A percentile compares a stretch with the other conserved stretches of the same genome.
phyloP scores from a whole-genome alignment of 2,113 vertebrate genomes.

The Osmerus mordax region DNA sequence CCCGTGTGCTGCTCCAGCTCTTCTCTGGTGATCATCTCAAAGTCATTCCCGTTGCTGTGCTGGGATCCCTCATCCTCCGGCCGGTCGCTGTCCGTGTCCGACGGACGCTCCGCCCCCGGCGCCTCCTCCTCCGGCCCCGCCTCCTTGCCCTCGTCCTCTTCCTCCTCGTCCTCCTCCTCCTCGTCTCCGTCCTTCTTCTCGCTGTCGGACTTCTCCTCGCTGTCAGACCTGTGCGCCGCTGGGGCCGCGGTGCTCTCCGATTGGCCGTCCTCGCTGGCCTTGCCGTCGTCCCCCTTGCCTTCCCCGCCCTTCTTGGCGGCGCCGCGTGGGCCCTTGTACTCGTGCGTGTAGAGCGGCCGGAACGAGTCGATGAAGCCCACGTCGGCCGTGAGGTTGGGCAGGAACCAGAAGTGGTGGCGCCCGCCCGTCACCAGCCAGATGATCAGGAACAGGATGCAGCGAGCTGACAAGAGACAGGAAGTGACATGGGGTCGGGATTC shows the following conservation, averaged over 20 bases:
- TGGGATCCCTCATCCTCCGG: constrained; percentile 94
- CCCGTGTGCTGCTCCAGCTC: constrained; percentile 98
- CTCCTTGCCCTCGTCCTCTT: constrained; percentile 47
- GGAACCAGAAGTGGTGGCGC: constrained; percentile 99
- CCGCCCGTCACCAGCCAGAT: constrained; percentile 98
- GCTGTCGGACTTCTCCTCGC: constrained; percentile 90
- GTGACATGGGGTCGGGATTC: background rate
- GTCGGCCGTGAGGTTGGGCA: constrained; percentile 95
- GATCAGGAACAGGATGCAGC: constrained; percentile 96
- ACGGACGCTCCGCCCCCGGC: constrained; percentile 77
- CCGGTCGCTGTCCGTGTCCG: constrained; percentile 96
- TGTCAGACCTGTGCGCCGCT: constrained; percentile 88
- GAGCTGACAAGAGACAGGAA: constrained; percentile 73
- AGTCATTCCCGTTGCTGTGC: constrained; percentile 99
- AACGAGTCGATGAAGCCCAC: constrained; percentile 99
- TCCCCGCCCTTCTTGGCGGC: constrained; percentile 84
- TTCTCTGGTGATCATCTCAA: constrained; percentile 99
- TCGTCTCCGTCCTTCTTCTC: constrained; percentile 91
- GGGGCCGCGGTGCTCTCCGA: constrained; percentile 37
- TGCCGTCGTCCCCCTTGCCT: constrained; percentile 60
- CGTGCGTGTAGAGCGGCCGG: constrained; percentile 96
- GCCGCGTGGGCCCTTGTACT: constrained; percentile 92
- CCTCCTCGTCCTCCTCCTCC: constrained; percentile 76
- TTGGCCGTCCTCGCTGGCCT: constrained; percentile 44
- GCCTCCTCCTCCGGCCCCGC: constrained; percentile 52